Conservation (phyloP, 2,113 vertebrate species). For the Sapajus apella region DNA sequence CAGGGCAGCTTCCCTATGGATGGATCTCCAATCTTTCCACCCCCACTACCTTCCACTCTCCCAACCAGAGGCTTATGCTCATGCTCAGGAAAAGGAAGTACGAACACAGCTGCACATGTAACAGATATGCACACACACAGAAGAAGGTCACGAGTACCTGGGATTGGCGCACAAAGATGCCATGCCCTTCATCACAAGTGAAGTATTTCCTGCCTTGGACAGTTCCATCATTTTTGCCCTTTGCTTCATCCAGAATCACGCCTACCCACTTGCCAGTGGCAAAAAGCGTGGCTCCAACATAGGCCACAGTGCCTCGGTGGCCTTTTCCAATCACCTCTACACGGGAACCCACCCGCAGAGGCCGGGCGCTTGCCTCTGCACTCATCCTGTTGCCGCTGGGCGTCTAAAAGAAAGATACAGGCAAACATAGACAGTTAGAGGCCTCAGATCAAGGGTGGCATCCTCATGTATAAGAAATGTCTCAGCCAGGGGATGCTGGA, state of each 20-base stretch:
- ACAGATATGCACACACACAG: neutral
- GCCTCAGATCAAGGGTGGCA: neutral
- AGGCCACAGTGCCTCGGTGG: slow-evolving; percentile 95
- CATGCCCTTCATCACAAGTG: slow-evolving; percentile 94
- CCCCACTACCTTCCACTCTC: neutral
- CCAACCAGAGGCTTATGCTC: slow-evolving; percentile 1
- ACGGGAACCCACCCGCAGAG: slow-evolving; percentile 93
- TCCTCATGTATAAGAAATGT: neutral
- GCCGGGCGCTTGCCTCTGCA: slow-evolving; percentile 87
- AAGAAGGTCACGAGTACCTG: slow-evolving; percentile 86
- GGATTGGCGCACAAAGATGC: slow-evolving; percentile 98
- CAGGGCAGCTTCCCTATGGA: neutral
- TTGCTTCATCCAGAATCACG: slow-evolving; percentile 96
- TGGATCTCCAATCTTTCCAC: neutral
- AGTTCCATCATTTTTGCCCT: slow-evolving; percentile 97
- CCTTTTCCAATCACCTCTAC: slow-evolving; percentile 98
- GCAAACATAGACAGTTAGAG: neutral
- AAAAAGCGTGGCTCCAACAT: slow-evolving; percentile 95
- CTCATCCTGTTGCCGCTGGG: slow-evolving; percentile 94
- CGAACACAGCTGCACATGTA: neutral
- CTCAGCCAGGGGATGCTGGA: neutral
- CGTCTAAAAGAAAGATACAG: slow-evolving; percentile 81
- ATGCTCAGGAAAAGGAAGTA: slow-evolving; percentile 31
- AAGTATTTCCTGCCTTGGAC: slow-evolving; percentile 98
- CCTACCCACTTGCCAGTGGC: slow-evolving; percentile 98